A percentile compares a stretch with the other conserved stretches of the same genome.
These are phyloP conservation scores for Philereme transversata DNA, from an alignment of 2,888 invertebrate genomes.

Conservation along the genomic window DNA sequence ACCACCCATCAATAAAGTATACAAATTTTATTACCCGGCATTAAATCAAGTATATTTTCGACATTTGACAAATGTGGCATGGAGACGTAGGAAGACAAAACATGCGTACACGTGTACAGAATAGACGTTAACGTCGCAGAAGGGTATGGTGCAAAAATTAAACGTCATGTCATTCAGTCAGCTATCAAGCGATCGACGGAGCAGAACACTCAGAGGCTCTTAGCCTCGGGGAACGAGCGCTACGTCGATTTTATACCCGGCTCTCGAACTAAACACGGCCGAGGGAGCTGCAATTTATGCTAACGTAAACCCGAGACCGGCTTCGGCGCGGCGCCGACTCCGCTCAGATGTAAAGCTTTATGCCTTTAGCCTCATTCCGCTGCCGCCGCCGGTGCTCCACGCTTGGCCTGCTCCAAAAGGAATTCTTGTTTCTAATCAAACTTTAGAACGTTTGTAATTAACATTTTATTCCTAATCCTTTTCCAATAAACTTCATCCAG, in stretches of 20 bases:
- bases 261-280: constrained; percentile 57
- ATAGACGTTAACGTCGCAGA: constrained; percentile 36
- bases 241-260: constrained; percentile 61
- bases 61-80: constrained; percentile 23
- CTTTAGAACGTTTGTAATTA: constrained; percentile 51
- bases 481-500: constrained; percentile 25
- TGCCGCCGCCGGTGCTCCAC: constrained; percentile 39
- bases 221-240: constrained; percentile 57
- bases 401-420: constrained; percentile 44
- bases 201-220: constrained; percentile 52
- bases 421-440: constrained; percentile 52
- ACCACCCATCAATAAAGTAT: constrained; percentile 1
- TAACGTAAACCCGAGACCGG: constrained; percentile 57
- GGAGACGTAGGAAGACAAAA: constrained; percentile 23
- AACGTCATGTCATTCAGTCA: constrained; percentile 59
- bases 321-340: constrained; percentile 45
- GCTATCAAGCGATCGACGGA: constrained; percentile 66
- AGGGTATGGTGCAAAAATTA: constrained; percentile 64
- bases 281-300: constrained; percentile 64
- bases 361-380: constrained; percentile 49
- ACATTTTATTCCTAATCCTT: constrained; percentile 44
- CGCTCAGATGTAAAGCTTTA: constrained; percentile 52
- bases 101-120: constrained; percentile 33
- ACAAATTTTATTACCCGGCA: constrained; percentile 9
- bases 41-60: constrained; percentile 14